Conservation (phyloP, 2,888 invertebrate species). For the Cheiracanthium punctorium region DNA sequence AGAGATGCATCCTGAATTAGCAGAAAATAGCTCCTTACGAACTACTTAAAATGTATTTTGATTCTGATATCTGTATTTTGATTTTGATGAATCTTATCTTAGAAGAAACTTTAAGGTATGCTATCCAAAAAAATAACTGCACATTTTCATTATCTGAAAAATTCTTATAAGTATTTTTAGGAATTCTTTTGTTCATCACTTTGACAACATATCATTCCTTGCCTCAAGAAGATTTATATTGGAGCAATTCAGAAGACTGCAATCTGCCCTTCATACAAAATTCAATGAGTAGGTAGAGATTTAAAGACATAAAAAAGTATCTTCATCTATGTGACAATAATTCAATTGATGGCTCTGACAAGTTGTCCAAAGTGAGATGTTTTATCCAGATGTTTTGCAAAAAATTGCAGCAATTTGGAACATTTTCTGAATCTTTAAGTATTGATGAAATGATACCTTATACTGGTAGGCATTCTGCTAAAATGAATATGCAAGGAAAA, state of each 20-base stretch:
- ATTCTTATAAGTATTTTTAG: background rate
- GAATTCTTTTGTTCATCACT: background rate
- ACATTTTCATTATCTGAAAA: conserved; percentile 6
- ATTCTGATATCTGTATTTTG: too few species aligned
- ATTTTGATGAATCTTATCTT: too few species aligned
- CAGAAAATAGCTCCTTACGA: background rate
- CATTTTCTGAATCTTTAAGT: background rate
- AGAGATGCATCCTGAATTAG: background rate
- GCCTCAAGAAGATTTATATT: conserved; percentile 6
- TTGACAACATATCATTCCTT: background rate
- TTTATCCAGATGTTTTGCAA: conserved; percentile 5
- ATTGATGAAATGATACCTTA: background rate
- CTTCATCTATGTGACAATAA: background rate
- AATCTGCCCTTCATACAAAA: background rate
- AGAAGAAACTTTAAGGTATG: background rate
- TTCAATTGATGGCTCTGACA: background rate
- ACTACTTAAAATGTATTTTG: background rate
- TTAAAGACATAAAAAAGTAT: background rate
- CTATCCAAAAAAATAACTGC: background rate
- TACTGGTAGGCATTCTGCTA: conserved; percentile 2
- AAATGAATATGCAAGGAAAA: conserved; percentile 18
- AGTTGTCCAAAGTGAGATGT: background rate
- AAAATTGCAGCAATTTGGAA: conserved; percentile 4
- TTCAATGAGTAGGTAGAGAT: background rate
- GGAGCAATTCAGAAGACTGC: conserved; percentile 2